Base-by-base conservation (phyloP, 2,888 invertebrate species). In the Rhamphomyia laevipes region DNA sequence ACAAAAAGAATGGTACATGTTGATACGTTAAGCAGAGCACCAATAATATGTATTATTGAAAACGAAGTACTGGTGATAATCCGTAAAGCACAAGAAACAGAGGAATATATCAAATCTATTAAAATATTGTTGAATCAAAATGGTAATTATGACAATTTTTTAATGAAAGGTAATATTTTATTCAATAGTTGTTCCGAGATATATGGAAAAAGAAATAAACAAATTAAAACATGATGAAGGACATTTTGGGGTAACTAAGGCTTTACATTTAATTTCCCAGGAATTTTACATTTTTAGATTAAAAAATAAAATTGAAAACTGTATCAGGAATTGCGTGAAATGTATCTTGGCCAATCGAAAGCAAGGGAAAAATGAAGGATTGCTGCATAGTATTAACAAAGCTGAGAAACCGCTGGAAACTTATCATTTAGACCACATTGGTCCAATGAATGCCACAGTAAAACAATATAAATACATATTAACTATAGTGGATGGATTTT, bases 191-290 rank as follows among this genome's bases (percentile, higher is more conserved):
- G 43, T 43, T 11, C 45, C 42, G 13, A 16, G 42, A 13, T 23
- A 30, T 2, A 50, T 50, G 50, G 31, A 50, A 50, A 38, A 17
- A 15, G 49, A 51, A 15, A 43, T 51, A 12, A 51, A 48, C 1
- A 43, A 46, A 38, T 12, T 46, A 13, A 48, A 51, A 21, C 52
- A 49, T 11, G 37, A 47, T 9, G 47, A 50, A 23, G 46, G 48
- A 13, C 44, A 50, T 16, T 50, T 52, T 47, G 49, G 44, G 16
- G 27, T 45, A 1, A 30, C 38, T 11, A 52, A 52, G 31, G 45
- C 33, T 12, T 13, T 43, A 27, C 41, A 45, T 15, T 18, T 43
- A 2, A 37, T 51, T 13, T 43, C 30, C 12, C 43, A 46, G 38
- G 48, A 47, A 23, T 45, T 49, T 40, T 50, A 35, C 17, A 48